Evolutionary conservation across 2,888 invertebrate genomes (phyloP).

Genomic region (Lomographa bimaculata): DNA sequence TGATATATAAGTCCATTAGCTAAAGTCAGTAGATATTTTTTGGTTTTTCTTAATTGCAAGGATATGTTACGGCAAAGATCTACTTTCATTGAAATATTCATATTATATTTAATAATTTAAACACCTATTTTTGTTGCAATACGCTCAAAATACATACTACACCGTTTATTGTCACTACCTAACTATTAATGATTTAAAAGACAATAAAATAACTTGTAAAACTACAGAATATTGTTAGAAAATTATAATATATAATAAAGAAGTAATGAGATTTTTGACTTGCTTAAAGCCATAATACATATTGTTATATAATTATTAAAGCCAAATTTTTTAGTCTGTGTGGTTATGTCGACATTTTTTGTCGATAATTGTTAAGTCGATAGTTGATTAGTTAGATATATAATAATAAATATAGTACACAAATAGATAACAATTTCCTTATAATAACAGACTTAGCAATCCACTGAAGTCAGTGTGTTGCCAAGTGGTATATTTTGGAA

Average conservation of each 20-base stretch:
- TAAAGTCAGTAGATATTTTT: constrained; percentile 36
- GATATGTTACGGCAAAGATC: constrained; percentile 64
- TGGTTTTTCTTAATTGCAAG: constrained; percentile 40
- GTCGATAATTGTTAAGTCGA: constrained; percentile 75
- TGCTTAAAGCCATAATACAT: constrained; percentile 78
- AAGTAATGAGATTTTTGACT: constrained; percentile 75
- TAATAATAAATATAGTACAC: constrained; percentile 74
- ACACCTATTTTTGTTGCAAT: constrained; percentile 63
- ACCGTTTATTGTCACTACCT: constrained; percentile 58
- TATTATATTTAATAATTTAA: constrained; percentile 50
- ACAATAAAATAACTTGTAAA: constrained; percentile 76
- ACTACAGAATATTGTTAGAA: constrained; percentile 79
- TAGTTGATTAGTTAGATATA: constrained; percentile 73
- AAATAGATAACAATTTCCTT: constrained; percentile 78
- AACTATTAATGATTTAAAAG: constrained; percentile 61
- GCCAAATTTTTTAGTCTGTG: constrained; percentile 84
- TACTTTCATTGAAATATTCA: constrained; percentile 49
- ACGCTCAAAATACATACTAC: constrained; percentile 62
- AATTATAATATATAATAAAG: constrained; percentile 76
- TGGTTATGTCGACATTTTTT: constrained; percentile 73
- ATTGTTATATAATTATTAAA: constrained; percentile 80
- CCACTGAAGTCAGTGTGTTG: constrained; percentile 48
- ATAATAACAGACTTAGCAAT: constrained; percentile 75
- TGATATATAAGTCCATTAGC: constrained; percentile 37
- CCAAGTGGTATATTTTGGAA: constrained; percentile 34